A percentile compares a stretch with the other conserved stretches of the same genome.
phyloP scores from a whole-genome alignment of 2,113 vertebrate species.

The Antennarius striatus region DNA sequence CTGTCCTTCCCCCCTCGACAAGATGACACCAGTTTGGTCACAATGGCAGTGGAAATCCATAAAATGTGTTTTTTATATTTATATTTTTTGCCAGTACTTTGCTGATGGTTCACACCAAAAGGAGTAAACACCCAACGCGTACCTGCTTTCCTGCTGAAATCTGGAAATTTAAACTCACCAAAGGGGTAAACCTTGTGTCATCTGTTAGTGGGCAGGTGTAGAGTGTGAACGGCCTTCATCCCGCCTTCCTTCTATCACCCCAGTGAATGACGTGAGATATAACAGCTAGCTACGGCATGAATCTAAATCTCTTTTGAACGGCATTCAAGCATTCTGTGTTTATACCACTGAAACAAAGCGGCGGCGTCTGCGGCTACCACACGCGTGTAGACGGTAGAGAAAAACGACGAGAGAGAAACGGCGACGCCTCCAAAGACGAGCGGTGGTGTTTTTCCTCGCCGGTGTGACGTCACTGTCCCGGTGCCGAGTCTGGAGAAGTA shows the following conservation, averaged over 20 bases:
- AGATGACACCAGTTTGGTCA: conserved; percentile 18
- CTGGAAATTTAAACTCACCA: too few relatives aligned
- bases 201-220: conserved; percentile 1
- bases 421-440: conserved; percentile 40
- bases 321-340: conserved; percentile 67
- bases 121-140: too few relatives aligned
- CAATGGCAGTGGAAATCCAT: background rate
- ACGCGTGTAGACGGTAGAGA: conserved; percentile 46
- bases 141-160: too few relatives aligned
- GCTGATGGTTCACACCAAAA: too few relatives aligned
- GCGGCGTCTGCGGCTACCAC: conserved; percentile 37
- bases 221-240: conserved; percentile 7
- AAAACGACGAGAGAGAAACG: conserved; percentile 22
- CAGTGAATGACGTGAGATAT: conserved; percentile 43
- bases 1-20: background rate
- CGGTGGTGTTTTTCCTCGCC: conserved; percentile 27
- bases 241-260: conserved; percentile 13
- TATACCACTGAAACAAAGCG: conserved; percentile 55
- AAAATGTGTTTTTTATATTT: background rate
- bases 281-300: conserved; percentile 59
- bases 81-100: too few relatives aligned
- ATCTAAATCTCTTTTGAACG: conserved; percentile 51
- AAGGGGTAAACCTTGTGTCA: conserved; percentile 2
- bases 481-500: conserved; percentile 73
- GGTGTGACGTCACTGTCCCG: conserved; percentile 54